These are phyloP conservation scores for Drosophila parthenogenetica DNA, from an alignment of 2,888 invertebrate genomes.

Conservation along the genomic window DNA sequence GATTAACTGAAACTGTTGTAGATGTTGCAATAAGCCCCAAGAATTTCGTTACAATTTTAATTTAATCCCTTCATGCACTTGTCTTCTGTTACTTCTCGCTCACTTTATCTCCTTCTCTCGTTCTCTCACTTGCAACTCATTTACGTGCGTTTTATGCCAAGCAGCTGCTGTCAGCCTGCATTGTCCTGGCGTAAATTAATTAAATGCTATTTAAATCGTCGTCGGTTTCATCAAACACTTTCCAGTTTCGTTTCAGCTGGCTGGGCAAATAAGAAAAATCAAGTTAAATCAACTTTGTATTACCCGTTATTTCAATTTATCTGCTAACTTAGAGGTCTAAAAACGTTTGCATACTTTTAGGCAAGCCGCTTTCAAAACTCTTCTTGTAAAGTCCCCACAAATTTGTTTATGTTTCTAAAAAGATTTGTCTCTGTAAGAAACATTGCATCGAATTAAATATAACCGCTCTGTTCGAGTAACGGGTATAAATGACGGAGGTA, in stretches of 20 bases:
- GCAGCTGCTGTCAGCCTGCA: conserved; percentile 65
- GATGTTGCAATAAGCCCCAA: conserved; percentile 42
- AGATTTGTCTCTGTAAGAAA: not conserved
- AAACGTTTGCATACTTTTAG: too few relatives aligned
- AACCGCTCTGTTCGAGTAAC: not conserved
- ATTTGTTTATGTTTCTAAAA: too few relatives aligned
- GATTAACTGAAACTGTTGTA: conserved; percentile 69
- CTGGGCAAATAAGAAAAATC: conserved; percentile 4
- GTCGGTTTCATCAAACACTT: conserved; percentile 44
- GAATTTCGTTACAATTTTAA: conserved; percentile 69
- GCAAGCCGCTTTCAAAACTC: too few relatives aligned
- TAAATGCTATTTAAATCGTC: conserved; percentile 68
- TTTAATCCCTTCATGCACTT: conserved; percentile 55
- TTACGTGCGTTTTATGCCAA: conserved; percentile 72
- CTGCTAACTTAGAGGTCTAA: too few relatives aligned
- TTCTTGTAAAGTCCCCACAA: too few relatives aligned
- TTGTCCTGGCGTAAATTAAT: conserved; percentile 68
- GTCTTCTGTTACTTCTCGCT: not conserved
- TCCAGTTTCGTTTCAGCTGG: conserved; percentile 10
- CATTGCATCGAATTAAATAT: not conserved
- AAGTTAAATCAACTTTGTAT: not conserved
- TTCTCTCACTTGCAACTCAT: conserved; percentile 15
- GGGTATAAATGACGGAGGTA: conserved; percentile 6
- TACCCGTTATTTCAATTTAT: not conserved
- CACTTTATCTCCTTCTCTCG: not conserved